Evolutionary conservation across 2,888 invertebrate species (phyloP), one percentile per base, ranked within the genome.

Genomic region (Aproaerema taeniolella): DNA sequence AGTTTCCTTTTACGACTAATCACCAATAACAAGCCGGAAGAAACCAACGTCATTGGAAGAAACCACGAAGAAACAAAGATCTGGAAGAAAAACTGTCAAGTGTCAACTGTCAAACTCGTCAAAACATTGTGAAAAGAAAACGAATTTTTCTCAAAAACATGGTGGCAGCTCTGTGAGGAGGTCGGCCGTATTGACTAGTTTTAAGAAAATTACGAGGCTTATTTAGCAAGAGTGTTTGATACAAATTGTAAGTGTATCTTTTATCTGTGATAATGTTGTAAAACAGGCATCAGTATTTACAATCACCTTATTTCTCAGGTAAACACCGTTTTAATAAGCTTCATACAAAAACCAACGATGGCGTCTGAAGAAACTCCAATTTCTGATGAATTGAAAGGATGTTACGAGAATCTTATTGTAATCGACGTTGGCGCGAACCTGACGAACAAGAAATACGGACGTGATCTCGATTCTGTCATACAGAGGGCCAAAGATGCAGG

Each of bases 401-500:
- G 93, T 74, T 95, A 94, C 71, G 95, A 96, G 78, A 95, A 95
- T 86, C 93, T 97, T 74, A 94, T 96, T 77, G 91, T 97, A 61
- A 93, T 96, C 52, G 97, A 97, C 82, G 92, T 95, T 52, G 96
- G 96, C 59, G 96, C 96, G 44, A 97, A 97, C 90, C 88, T 97
- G 64, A 96, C 95, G 15, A 96, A 96, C 82, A 96, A 96, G 80
- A 97, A 97, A 81, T 97, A 95, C 79, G 91, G 92, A 71, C 91
- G 95, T 75, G 97, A 97, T 88, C 89, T 97, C 70, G 96, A 97
- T 83, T 93, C 94, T 44, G 96, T 97, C 6, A 89, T 97, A 48
- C 93, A 95, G 83, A 90, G 97, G 83, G 96, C 96, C 52, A 95
- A 95, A 89, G 96, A 96, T 89, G 92, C 96, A 79, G 96, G 95